phyloP scores from a whole-genome alignment of 1,140 invertebrate species.

The Monochamus saltuarius region DNA sequence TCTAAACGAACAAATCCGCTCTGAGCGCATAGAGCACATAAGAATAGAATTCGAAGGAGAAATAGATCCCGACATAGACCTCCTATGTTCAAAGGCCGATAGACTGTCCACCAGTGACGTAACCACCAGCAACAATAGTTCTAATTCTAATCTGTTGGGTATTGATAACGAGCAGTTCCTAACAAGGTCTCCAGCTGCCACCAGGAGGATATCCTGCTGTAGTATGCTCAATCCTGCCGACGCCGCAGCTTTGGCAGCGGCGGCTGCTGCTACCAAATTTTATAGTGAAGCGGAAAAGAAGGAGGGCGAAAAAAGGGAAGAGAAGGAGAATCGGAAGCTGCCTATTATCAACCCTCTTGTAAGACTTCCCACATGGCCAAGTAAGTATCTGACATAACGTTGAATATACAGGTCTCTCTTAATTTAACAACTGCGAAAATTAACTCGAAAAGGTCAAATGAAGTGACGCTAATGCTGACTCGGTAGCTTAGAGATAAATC shows the following conservation, averaged over 20 bases:
- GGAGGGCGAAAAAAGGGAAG: conserved; percentile 44
- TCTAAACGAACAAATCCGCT: conserved; percentile 50
- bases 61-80: conserved; percentile 52
- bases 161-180: conserved; percentile 63
- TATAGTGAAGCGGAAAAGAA: conserved; percentile 41
- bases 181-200: conserved; percentile 71
- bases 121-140: conserved; percentile 46
- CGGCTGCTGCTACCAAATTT: conserved; percentile 55
- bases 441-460: too few relatives aligned
- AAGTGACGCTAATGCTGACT: too few relatives aligned
- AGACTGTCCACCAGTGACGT: conserved; percentile 47
- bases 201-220: conserved; percentile 74
- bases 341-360: conserved; percentile 91
- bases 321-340: conserved; percentile 61
- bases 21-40: conserved; percentile 55
- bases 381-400: conserved; percentile 60
- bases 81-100: conserved; percentile 52
- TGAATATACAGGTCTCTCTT: too few relatives aligned
- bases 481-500: too few relatives aligned
- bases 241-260: conserved; percentile 59
- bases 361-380: conserved; percentile 82
- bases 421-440: too few relatives aligned
- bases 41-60: conserved; percentile 41
- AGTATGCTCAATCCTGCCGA: conserved; percentile 70
- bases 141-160: conserved; percentile 60